These are phyloP conservation scores for Tragelaphus strepsiceros DNA, from an alignment of 2,113 vertebrate species.

Conservation along the genomic window DNA sequence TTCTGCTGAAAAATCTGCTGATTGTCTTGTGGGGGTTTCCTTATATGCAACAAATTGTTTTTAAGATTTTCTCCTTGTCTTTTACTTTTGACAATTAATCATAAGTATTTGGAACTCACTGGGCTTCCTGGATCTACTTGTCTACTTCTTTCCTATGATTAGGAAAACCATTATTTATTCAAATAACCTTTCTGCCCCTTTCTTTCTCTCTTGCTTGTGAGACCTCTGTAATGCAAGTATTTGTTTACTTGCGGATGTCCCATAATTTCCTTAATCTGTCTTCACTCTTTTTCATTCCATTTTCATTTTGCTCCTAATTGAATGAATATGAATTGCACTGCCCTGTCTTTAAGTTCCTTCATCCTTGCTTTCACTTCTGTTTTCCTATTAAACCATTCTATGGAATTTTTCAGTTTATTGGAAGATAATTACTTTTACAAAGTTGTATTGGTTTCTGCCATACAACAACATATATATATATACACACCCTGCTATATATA, in stretches of 20 bases:
- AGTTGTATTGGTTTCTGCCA: not conserved
- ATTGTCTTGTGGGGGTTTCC: not conserved
- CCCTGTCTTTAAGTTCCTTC: not conserved
- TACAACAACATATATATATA: not conserved
- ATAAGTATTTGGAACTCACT: not conserved
- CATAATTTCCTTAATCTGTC: not conserved
- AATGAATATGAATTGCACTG: not conserved
- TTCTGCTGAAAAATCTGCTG: not conserved
- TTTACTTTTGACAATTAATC: not conserved
- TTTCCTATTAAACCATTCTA: not conserved
- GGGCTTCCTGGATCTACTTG: not conserved
- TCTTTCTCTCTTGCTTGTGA: not conserved
- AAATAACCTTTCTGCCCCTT: not conserved
- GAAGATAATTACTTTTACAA: not conserved
- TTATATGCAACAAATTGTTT: not conserved
- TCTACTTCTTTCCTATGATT: not conserved
- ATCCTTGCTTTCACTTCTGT: not conserved
- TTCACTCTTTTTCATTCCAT: not conserved
- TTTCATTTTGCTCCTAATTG: not conserved
- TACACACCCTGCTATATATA: not conserved
- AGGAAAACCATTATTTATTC: not conserved
- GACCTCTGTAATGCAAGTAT: not conserved
- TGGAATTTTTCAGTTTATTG: not conserved
- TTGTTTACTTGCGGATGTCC: not conserved
- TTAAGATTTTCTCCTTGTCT: not conserved